A percentile compares a stretch with the other conserved stretches of the same genome.
phyloP scores from a whole-genome alignment of 2,888 invertebrate genomes.

The Oscheius sp. region DNA sequence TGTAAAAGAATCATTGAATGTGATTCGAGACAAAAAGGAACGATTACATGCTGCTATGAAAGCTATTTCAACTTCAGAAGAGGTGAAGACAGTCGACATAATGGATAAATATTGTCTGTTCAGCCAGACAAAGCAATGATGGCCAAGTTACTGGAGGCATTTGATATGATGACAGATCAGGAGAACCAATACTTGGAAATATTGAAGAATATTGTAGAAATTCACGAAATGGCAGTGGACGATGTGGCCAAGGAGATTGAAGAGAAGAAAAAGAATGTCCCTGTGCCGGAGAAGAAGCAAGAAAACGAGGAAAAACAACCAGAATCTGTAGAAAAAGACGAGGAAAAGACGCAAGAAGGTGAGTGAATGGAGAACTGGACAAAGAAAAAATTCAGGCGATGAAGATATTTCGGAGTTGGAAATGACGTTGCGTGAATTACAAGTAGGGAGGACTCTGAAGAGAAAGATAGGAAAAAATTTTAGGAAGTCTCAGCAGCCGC shows the following conservation, averaged over 20 bases:
- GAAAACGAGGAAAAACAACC: constrained; percentile 36
- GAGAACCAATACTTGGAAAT: constrained; percentile 66
- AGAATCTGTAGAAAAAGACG: background rate
- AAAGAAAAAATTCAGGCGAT: constrained; percentile 10
- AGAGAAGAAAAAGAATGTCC: constrained; percentile 6
- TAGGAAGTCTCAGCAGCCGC: constrained; percentile 51
- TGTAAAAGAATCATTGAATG: constrained; percentile 50
- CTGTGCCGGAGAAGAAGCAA: constrained; percentile 6
- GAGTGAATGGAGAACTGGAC: constrained; percentile 7
- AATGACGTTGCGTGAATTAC: constrained; percentile 46
- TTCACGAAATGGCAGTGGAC: constrained; percentile 56
- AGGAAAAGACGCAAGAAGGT: constrained; percentile 23
- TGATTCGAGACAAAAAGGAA: constrained; percentile 53
- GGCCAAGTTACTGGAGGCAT: constrained; percentile 58
- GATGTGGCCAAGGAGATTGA: constrained; percentile 57
- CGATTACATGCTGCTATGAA: constrained; percentile 45
- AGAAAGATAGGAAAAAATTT: too few relatives aligned
- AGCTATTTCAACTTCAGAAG: constrained; percentile 41
- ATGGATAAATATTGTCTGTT: too few relatives aligned
- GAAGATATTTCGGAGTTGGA: constrained; percentile 46
- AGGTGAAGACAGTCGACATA: constrained; percentile 37
- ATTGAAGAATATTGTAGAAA: constrained; percentile 59
- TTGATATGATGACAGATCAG: constrained; percentile 60
- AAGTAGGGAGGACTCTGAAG: too few relatives aligned
- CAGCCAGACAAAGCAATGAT: constrained; percentile 58